These are phyloP conservation scores for Troilus luridus DNA, from an alignment of 2,888 invertebrate genomes.

Conservation along the genomic window DNA sequence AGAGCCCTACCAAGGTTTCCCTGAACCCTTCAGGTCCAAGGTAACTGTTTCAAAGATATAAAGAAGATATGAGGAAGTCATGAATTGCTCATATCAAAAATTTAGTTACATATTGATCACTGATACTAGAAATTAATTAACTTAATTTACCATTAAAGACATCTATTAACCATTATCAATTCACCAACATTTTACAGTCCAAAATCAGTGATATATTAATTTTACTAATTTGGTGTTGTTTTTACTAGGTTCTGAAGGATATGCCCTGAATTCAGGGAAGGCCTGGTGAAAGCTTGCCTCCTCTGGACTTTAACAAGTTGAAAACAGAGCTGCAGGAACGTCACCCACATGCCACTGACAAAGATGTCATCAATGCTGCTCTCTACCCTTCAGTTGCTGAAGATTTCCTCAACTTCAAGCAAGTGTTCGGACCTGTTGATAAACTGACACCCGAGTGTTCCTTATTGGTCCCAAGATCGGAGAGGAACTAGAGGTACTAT, in stretches of 20 bases:
- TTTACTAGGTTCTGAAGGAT: constrained; percentile 80
- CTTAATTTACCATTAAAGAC: too few relatives aligned
- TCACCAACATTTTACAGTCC: neutral
- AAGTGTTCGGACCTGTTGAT: constrained; percentile 94
- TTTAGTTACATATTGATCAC: too few relatives aligned
- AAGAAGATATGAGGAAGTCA: too few relatives aligned
- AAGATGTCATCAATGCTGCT: constrained; percentile 96
- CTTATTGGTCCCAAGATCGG: constrained; percentile 92
- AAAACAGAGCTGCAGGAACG: constrained; percentile 83
- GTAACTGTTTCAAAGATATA: constrained; percentile 68
- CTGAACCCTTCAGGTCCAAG: constrained; percentile 93
- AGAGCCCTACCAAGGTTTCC: constrained; percentile 96
- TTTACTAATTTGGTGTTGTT: neutral
- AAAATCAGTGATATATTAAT: neutral
- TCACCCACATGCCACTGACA: constrained; percentile 80
- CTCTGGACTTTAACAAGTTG: constrained; percentile 88
- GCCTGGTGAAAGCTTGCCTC: constrained; percentile 86
- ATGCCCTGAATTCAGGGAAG: constrained; percentile 91
- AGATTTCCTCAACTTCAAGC: constrained; percentile 88
- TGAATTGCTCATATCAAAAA: too few relatives aligned
- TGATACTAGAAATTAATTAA: too few relatives aligned
- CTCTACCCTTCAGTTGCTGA: constrained; percentile 95
- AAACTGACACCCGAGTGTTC: constrained; percentile 96
- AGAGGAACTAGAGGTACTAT: constrained; percentile 74
- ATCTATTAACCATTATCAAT: too few relatives aligned